Conservation (phyloP, 2,888 invertebrate genomes). For the Diachrysia chrysitis region DNA sequence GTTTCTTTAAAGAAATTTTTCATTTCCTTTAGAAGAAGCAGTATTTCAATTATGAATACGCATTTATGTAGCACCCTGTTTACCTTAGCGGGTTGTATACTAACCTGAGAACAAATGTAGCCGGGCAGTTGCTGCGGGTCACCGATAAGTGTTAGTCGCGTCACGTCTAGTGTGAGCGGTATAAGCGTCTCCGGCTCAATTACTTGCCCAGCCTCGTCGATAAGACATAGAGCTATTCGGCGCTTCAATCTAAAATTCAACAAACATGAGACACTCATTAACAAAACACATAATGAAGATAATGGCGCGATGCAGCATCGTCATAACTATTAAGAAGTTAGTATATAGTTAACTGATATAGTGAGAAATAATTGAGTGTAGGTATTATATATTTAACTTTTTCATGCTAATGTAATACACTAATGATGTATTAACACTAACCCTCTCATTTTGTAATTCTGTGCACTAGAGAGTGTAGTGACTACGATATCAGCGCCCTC, state of each 20-base stretch:
- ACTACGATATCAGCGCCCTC: constrained; percentile 91
- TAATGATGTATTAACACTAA: constrained; percentile 37
- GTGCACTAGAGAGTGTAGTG: constrained; percentile 91
- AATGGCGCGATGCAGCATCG: too few species aligned
- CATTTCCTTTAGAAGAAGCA: too few species aligned
- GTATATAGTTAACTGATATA: too few species aligned
- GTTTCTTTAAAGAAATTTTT: too few species aligned
- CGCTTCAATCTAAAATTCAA: constrained; percentile 72
- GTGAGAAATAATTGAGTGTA: too few species aligned
- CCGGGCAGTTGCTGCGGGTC: constrained; percentile 96
- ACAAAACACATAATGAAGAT: not conserved
- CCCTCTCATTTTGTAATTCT: constrained; percentile 80
- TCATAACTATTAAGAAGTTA: too few species aligned
- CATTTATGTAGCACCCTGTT: too few species aligned
- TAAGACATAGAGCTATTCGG: constrained; percentile 91
- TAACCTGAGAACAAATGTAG: constrained; percentile 92
- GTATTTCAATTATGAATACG: too few species aligned
- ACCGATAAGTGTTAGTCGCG: constrained; percentile 94
- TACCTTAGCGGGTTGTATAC: constrained; percentile 4
- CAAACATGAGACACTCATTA: not conserved
- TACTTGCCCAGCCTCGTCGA: constrained; percentile 97
- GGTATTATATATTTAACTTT: too few species aligned
- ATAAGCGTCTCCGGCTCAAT: constrained; percentile 95
- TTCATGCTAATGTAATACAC: too few species aligned
- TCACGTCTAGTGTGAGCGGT: constrained; percentile 93